phyloP scores from a whole-genome alignment of 2,888 invertebrate species.

The Homarus gammarus region DNA sequence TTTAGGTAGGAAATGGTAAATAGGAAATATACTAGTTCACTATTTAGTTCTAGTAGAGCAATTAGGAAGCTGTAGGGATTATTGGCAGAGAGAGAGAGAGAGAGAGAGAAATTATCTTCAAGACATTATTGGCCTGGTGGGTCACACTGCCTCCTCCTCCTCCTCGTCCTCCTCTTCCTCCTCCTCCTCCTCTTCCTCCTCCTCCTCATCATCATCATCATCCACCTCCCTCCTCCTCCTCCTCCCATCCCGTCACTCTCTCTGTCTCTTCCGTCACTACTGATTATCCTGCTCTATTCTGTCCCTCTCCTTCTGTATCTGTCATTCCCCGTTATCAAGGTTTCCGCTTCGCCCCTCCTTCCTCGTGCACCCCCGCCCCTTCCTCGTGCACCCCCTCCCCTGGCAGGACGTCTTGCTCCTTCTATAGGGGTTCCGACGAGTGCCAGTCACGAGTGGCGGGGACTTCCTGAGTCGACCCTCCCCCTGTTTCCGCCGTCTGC shows the following conservation, averaged over 20 bases:
- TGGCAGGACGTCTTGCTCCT: constrained; percentile 5
- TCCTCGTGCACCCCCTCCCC: neutral
- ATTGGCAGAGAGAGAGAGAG: too few species aligned
- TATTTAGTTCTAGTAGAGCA: too few species aligned
- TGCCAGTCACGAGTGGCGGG: constrained; percentile 17
- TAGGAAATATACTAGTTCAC: too few species aligned
- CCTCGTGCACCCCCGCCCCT: too few species aligned
- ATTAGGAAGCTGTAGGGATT: too few species aligned
- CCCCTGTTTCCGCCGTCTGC: constrained; percentile 6
- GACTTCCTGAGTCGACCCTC: constrained; percentile 1
- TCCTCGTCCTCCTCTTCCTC: neutral
- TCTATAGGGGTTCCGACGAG: constrained; percentile 17
- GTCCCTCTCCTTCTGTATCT: neutral
- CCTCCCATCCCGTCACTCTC: neutral
- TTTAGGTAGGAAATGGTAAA: too few species aligned
- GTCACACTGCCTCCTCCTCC: neutral
- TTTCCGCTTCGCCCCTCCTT: neutral
- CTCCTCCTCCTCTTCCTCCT: neutral
- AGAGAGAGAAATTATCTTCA: too few species aligned
- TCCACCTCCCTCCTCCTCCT: neutral
- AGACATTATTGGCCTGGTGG: neutral
- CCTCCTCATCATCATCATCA: too few species aligned
- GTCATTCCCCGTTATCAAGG: neutral
- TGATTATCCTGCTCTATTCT: neutral
- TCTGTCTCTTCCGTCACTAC: neutral